A percentile compares a stretch with the other conserved stretches of the same genome.
Conservation (phyloP, 2,797 vertebrate genomes). For the Gymnocypris eckloni region DNA sequence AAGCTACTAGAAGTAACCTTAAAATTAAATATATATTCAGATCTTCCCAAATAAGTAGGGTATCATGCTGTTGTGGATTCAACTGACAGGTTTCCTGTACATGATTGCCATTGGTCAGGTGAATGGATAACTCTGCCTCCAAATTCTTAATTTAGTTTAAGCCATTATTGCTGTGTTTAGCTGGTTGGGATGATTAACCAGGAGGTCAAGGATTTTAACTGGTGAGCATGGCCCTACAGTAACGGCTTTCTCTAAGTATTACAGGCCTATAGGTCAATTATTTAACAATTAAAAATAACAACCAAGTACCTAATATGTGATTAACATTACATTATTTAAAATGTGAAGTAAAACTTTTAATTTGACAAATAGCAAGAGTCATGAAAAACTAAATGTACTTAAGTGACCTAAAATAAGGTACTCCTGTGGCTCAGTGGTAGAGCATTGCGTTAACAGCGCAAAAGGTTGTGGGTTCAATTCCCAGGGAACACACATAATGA, state of each 20-base stretch:
- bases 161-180: not conserved
- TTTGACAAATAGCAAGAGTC: too few species aligned
- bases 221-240: not conserved
- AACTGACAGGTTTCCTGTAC: not conserved
- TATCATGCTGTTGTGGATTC: not conserved
- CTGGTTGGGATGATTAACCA: not conserved
- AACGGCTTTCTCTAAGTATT: not conserved
- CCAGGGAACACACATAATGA: too few species aligned
- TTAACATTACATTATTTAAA: too few species aligned
- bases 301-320: too few species aligned
- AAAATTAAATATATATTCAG: not conserved
- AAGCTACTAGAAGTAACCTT: not conserved
- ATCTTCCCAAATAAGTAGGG: not conserved
- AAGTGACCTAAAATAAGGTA: not conserved
- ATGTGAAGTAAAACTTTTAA: too few species aligned
- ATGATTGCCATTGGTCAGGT: not conserved
- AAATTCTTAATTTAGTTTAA: not conserved
- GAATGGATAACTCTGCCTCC: not conserved
- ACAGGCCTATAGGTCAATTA: not conserved
- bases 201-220: not conserved
- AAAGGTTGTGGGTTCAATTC: too few species aligned
- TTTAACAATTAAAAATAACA: too few species aligned
- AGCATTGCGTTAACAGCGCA: too few species aligned
- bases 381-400: not conserved
- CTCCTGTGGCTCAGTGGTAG: too few species aligned